phyloP scores from a whole-genome alignment of 1,140 invertebrate species.

The Zaprionus africanus region DNA sequence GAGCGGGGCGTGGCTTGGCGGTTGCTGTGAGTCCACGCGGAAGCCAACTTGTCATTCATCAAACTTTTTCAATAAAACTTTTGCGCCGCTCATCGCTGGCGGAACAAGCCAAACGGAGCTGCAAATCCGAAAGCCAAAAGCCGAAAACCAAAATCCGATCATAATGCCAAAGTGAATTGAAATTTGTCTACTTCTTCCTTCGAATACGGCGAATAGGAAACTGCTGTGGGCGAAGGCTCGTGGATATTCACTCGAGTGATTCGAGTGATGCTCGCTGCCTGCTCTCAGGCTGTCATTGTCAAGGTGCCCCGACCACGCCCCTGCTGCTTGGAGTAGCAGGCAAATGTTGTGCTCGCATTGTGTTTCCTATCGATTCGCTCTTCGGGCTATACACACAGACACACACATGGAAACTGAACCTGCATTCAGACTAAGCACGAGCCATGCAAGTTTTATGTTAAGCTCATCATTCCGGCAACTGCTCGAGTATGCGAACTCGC shows the following conservation, averaged over 20 bases:
- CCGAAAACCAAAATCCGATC: conserved; percentile 28
- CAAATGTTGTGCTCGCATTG: conserved; percentile 43
- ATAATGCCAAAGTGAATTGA: conserved; percentile 28
- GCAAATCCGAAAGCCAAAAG: conserved; percentile 50
- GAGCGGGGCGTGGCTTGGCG: background rate
- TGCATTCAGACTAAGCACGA: conserved; percentile 59
- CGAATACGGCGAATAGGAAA: background rate
- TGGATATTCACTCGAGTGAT: conserved; percentile 35
- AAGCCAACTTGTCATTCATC: conserved; percentile 72
- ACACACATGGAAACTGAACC: background rate
- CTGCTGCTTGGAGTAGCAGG: conserved; percentile 25
- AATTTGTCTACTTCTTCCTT: conserved; percentile 22
- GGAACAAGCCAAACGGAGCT: conserved; percentile 46
- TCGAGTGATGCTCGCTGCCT: conserved; percentile 34
- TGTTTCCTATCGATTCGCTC: conserved; percentile 52
- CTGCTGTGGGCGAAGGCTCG: background rate
- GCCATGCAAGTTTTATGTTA: conserved; percentile 62
- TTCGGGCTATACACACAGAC: background rate
- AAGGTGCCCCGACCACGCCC: conserved; percentile 13
- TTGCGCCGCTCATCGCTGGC: conserved; percentile 45
- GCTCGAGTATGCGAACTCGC: conserved; percentile 10
- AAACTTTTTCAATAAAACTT: conserved; percentile 82
- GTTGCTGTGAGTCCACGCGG: conserved; percentile 19
- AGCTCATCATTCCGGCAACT: conserved; percentile 61
- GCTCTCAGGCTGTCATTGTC: conserved; percentile 43